Percentiles rank a stretch among this genome's conserved stretches.
These are phyloP conservation scores for Altica lythri DNA, from an alignment of 2,888 invertebrate genomes.

Conservation along the genomic window DNA sequence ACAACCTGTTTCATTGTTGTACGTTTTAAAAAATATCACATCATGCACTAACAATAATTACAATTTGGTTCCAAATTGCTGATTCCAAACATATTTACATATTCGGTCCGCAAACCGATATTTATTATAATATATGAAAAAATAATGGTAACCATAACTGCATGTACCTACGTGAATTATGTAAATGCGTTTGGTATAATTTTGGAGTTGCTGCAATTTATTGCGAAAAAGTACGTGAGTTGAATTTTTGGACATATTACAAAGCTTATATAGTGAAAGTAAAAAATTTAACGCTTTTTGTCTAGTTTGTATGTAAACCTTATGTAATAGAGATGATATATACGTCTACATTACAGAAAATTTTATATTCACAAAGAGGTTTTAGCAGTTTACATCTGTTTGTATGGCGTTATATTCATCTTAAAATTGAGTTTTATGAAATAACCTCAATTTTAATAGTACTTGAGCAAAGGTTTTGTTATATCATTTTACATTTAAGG, in stretches of 20 bases:
- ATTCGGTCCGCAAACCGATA: constrained; percentile 6
- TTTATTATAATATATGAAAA: constrained; percentile 22
- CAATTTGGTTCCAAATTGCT: too few species aligned
- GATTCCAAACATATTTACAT: too few species aligned
- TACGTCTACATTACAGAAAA: not conserved
- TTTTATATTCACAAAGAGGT: not conserved
- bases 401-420: too few species aligned
- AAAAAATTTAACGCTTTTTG: not conserved
- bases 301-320: not conserved
- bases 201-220: constrained; percentile 14
- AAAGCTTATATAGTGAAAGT: not conserved
- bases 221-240: constrained; percentile 8
- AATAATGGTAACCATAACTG: constrained; percentile 6
- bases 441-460: too few species aligned
- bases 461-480: too few species aligned
- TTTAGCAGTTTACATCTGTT: too few species aligned
- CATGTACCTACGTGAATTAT: constrained; percentile 16
- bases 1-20: too few species aligned
- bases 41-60: too few species aligned
- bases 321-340: not conserved
- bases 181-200: constrained; percentile 20
- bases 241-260: constrained; percentile 11
- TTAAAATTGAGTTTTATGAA: too few species aligned
- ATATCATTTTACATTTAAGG: too few species aligned
- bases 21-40: too few species aligned